phyloP scores from a whole-genome alignment of 2,113 vertebrate species.

The Sterna hirundo region DNA sequence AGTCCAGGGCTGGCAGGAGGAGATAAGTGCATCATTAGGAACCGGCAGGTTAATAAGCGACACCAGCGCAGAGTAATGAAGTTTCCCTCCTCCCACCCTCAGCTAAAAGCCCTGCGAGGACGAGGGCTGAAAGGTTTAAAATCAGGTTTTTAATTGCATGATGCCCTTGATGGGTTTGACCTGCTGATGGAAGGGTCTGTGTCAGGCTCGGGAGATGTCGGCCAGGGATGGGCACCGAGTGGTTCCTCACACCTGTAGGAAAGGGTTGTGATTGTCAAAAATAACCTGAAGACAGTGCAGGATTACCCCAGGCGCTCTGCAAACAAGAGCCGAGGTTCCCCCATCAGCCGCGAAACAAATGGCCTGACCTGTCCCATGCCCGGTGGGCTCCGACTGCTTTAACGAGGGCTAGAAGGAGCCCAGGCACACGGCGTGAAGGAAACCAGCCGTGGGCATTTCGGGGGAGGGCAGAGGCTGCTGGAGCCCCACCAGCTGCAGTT shows the following conservation, averaged over 20 bases:
- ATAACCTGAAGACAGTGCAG: not conserved
- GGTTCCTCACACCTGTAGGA: fast-evolving
- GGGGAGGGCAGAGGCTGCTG: not conserved
- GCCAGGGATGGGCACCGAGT: fast-evolving
- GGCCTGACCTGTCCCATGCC: fast-evolving
- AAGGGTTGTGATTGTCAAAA: not conserved
- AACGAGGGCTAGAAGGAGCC: not conserved
- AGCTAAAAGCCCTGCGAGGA: not conserved
- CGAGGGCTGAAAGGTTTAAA: not conserved
- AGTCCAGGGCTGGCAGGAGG: not conserved
- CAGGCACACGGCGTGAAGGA: fast-evolving
- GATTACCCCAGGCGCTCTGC: not conserved
- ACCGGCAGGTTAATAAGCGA: not conserved
- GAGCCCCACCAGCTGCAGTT: not conserved
- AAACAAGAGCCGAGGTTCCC: not conserved
- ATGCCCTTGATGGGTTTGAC: not conserved
- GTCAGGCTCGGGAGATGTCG: not conserved
- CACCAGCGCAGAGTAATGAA: not conserved
- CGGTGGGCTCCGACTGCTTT: not conserved
- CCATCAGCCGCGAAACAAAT: not conserved
- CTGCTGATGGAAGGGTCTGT: not conserved
- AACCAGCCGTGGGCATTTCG: fast-evolving
- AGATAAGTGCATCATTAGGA: not conserved
- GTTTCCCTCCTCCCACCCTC: not conserved
- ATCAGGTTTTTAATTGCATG: not conserved